phyloP scores from a whole-genome alignment of 2,797 vertebrate species.

The Mareca strepera region DNA sequence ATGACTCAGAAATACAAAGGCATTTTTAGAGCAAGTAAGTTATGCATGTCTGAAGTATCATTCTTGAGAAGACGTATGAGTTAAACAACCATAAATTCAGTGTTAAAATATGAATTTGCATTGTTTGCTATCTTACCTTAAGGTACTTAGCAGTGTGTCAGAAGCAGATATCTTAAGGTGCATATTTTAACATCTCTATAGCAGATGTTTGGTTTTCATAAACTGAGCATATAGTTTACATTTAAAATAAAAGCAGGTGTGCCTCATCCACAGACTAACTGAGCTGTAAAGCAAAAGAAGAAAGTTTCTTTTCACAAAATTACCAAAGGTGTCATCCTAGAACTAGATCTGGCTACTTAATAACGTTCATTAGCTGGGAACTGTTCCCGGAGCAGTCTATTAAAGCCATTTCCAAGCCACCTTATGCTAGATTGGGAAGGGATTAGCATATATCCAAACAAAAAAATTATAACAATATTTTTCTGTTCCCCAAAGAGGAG shows the following conservation, averaged over 20 bases:
- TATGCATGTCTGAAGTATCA: background rate
- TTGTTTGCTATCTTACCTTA: background rate
- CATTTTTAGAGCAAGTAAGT: background rate
- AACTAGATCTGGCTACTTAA: constrained; percentile 32
- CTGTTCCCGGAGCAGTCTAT: background rate
- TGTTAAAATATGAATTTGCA: background rate
- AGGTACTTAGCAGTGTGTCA: background rate
- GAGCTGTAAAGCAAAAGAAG: constrained; percentile 12
- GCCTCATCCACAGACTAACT: background rate
- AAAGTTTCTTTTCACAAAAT: background rate
- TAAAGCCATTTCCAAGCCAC: background rate
- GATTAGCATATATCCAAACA: background rate
- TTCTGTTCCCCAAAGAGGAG: background rate
- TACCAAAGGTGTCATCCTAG: constrained; percentile 35
- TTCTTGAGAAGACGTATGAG: background rate
- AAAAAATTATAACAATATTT: background rate
- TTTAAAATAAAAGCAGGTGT: constrained; percentile 32
- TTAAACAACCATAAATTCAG: background rate
- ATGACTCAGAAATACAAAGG: background rate
- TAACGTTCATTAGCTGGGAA: constrained; percentile 17
- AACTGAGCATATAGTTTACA: background rate
- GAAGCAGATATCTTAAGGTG: background rate
- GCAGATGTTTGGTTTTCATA: background rate
- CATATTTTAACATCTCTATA: background rate
- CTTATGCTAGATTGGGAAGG: background rate